phyloP scores from a whole-genome alignment of 2,113 vertebrate genomes.

The Sigmodon hispidus region DNA sequence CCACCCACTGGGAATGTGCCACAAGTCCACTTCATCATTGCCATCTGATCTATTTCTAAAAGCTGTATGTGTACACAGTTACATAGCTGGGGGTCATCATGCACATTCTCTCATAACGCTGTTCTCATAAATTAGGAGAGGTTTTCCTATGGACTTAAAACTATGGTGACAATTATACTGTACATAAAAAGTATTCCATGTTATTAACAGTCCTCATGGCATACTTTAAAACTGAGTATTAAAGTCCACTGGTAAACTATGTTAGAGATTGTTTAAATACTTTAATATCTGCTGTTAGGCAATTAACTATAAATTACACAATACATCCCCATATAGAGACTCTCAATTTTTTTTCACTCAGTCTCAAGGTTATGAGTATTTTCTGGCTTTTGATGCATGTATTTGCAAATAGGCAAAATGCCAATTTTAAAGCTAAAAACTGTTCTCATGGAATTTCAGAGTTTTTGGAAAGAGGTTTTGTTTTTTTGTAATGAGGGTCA shows the following conservation, averaged over 20 bases:
- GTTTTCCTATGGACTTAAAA: background rate
- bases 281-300: background rate
- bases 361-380: slow-evolving; percentile 48
- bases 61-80: background rate
- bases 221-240: background rate
- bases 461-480: background rate
- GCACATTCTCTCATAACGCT: background rate
- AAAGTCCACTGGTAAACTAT: background rate
- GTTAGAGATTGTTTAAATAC: background rate
- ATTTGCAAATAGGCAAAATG: background rate
- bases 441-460: background rate
- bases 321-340: background rate
- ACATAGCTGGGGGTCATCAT: background rate
- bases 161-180: background rate
- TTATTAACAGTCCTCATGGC: background rate
- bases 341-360: background rate
- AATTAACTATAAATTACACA: background rate
- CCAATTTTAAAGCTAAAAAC: slow-evolving; percentile 19
- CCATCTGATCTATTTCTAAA: background rate
- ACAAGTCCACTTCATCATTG: background rate
- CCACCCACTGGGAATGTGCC: background rate
- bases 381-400: background rate
- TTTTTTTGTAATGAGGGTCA: background rate
- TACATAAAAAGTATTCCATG: background rate
- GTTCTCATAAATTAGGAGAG: background rate